Evolutionary conservation across 2,888 invertebrate genomes (phyloP), one percentile per base, ranked within the genome.

Genomic region (Dysmachus trigonus): DNA sequence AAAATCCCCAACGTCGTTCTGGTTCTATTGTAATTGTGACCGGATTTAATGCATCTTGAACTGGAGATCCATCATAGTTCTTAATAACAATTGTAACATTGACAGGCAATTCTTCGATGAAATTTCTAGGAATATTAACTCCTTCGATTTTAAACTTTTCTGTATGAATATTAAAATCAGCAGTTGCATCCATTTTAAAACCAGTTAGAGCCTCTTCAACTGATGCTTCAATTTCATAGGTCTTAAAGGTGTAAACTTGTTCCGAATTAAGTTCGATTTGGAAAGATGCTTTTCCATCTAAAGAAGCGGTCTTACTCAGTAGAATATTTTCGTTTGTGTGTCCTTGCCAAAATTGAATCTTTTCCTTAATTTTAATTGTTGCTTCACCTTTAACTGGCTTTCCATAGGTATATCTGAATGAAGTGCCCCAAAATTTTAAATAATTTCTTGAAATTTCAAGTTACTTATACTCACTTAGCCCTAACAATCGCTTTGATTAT

Each of bases 71-170:
- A 91, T 96, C 96, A 88, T 96, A 95, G 88, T 95, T 93, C 0
- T 94, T 93, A 0, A 96, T 92, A 93, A 95, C 95, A n/a, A 96
- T 91, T 7, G 74, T 85, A 6, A 84, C 18, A 30, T 73, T 95
- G 89, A 96, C 97, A 88, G 96, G 96, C 82, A 98, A 93, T 31
- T 96, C 96, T 0, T 98, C 98, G 91, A 98, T 97, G 92, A 98
- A 99, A 88, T 96, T 95, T 89, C 96, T 96, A 0, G 98, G 96
- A 15, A 96, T 95, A 89, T 96, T 95, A 22, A 97, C 94, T 83
- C 97, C 93, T 87, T 95, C 94, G 92, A 97, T 93, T 88, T 95
- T 94, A 89, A 96, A 96, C 88, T 95, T 95, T 90, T 96, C 94
- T 85, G 95, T 95, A 91, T 97, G 97, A 8, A 98, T 92, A 85